Conservation (phyloP, 2,888 invertebrate genomes). For the Arge pagana region DNA sequence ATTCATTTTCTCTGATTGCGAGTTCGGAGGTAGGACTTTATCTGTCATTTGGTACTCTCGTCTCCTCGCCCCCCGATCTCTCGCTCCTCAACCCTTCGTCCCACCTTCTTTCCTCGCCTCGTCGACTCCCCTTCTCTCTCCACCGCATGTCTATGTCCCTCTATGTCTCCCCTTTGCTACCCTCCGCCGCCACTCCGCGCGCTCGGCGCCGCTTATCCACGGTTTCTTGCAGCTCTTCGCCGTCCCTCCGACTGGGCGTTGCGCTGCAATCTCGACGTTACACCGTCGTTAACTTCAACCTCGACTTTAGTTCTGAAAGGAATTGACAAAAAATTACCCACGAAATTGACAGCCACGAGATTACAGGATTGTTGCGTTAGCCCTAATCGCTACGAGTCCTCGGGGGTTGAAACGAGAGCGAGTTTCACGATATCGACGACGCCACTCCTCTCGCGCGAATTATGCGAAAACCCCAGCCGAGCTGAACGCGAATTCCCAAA, state of each 20-base stretch:
- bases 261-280: constrained; percentile 9
- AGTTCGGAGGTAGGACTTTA: constrained; percentile 40
- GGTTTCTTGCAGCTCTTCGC: no score
- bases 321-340: constrained; percentile 14
- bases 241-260: constrained; percentile 6
- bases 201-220: constrained; percentile 8
- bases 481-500: no score
- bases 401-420: no score
- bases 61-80: constrained; percentile 27
- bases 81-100: no score
- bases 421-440: no score
- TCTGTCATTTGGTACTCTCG: constrained; percentile 13
- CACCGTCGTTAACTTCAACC: constrained; percentile 12
- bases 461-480: no score
- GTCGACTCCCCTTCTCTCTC: constrained; percentile 20
- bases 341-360: constrained; percentile 10
- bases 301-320: not conserved
- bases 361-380: no score
- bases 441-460: no score
- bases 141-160: not conserved
- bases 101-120: constrained; percentile 26
- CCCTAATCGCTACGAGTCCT: no score
- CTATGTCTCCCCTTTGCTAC: constrained; percentile 12
- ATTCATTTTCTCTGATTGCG: constrained; percentile 44
- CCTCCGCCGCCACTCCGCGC: constrained; percentile 18